These are phyloP conservation scores for Neodiprion virginianus DNA, from an alignment of 1,140 invertebrate species.

Conservation along the genomic window DNA sequence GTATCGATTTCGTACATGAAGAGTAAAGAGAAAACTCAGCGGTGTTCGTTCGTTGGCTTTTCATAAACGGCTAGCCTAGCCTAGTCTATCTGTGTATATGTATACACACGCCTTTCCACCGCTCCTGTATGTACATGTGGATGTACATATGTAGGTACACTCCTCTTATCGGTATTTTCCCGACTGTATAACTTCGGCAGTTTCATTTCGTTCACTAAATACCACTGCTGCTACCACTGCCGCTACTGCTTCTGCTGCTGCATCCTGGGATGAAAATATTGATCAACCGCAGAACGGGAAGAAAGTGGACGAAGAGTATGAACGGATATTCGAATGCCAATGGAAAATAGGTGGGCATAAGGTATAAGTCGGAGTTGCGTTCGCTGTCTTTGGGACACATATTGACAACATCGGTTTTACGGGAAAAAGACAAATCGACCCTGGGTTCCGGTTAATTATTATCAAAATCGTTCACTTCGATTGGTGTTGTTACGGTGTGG, in stretches of 20 bases:
- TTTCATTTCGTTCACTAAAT: conserved; percentile 48
- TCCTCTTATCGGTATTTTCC: neutral
- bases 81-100: neutral
- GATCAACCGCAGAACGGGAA: conserved; percentile 48
- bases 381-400: too few species aligned
- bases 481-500: too few species aligned
- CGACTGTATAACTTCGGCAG: conserved; percentile 9
- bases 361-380: too few species aligned
- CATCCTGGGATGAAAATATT: conserved; percentile 63
- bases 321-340: conserved; percentile 42
- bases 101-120: conserved; percentile 10
- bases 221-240: conserved; percentile 27
- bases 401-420: too few species aligned
- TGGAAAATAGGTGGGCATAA: conserved; percentile 26
- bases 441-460: too few species aligned
- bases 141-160: neutral
- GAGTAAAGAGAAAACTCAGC: conserved; percentile 8
- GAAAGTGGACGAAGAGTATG: conserved; percentile 30
- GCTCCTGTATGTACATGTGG: neutral
- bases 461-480: too few species aligned
- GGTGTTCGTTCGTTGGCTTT: conserved; percentile 14
- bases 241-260: conserved; percentile 34
- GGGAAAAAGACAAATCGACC: too few species aligned
- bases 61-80: neutral
- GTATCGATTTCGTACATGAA: conserved; percentile 37